Base-by-base conservation (phyloP, 2,113 vertebrate genomes). In the Ochotona curzoniae region DNA sequence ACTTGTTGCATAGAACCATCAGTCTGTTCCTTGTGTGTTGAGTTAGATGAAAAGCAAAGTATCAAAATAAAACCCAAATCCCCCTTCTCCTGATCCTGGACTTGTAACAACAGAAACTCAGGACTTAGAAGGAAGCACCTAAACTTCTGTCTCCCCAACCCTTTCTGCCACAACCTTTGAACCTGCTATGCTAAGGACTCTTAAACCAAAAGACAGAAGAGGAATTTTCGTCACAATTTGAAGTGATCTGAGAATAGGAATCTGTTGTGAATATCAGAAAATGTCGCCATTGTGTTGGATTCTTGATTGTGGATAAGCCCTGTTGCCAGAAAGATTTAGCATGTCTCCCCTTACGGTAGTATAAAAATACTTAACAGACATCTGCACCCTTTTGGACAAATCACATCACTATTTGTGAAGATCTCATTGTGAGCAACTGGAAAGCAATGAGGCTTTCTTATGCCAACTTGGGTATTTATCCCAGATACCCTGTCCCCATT, bases 341-440 rank as follows among this genome's bases (percentile, higher is more conserved):
- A 44, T 88, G 66, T 3, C 35, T 75, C 14, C 28, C 26, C 44
- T 78, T 73, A 18, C 10, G 92, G 35, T 57, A 83, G 57, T 74
- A n/a, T 25, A 73, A 64, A 60, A 78, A 76, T 15, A 54, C n/a
- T 69, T 91, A 60, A 30, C 8, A 79, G 30, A 60, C 38, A 89
- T 60, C 18, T 38, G 60, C 18, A 35, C 32, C 21, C 44, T 85
- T 85, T 75, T 64, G 92, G 85, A 78, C 21, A 94, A 67, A 93
- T 81, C 57, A 73, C 13, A 73, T 60, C 20, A 13, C 54, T 60
- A 25, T 76, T 91, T 83, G 38, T 17, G 49, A 83, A 84, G 69
- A 66, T 79, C 51, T 75, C 6, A 66, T 89, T 87, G 79, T 26
- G 54, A 78, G 61, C 49, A 64, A 6, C 12, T 51, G 49, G 70